Percentiles rank a stretch among this genome's conserved stretches.
These are phyloP conservation scores for Anadara kagoshimensis DNA, from an alignment of 1,140 invertebrate genomes.

Conservation along the genomic window DNA sequence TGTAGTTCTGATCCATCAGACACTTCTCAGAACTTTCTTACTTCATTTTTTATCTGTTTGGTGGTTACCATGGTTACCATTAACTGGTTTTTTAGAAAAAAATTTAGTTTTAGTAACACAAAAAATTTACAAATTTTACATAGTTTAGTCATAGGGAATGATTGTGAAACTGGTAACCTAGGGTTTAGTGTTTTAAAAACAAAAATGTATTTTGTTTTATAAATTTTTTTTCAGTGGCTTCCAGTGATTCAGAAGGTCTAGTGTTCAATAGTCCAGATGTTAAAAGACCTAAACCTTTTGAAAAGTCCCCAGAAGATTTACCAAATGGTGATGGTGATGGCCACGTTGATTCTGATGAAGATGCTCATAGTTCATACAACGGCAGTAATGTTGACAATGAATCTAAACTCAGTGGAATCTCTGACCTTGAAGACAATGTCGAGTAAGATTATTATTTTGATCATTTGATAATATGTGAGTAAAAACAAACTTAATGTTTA, in stretches of 20 bases:
- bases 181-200: background rate
- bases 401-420: conserved; percentile 43
- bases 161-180: background rate
- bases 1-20: too few species aligned
- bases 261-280: conserved; percentile 15
- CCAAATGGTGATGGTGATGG: conserved; percentile 10
- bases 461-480: background rate
- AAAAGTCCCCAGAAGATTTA: background rate
- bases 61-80: too few species aligned
- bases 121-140: too few species aligned
- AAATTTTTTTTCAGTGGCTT: conserved; percentile 8
- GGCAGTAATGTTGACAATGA: conserved; percentile 42
- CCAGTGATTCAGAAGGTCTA: conserved; percentile 31
- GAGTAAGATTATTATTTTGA: background rate
- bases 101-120: too few species aligned
- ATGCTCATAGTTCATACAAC: conserved; percentile 51
- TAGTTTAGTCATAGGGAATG: too few species aligned
- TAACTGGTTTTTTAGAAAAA: too few species aligned
- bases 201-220: background rate
- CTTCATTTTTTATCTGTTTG: too few species aligned
- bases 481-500: too few species aligned
- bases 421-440: conserved; percentile 9
- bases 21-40: too few species aligned
- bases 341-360: conserved; percentile 12
- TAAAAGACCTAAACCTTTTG: conserved; percentile 4